Conservation (phyloP, 2,113 vertebrate species). For the Psammodynastes pulverulentus region DNA sequence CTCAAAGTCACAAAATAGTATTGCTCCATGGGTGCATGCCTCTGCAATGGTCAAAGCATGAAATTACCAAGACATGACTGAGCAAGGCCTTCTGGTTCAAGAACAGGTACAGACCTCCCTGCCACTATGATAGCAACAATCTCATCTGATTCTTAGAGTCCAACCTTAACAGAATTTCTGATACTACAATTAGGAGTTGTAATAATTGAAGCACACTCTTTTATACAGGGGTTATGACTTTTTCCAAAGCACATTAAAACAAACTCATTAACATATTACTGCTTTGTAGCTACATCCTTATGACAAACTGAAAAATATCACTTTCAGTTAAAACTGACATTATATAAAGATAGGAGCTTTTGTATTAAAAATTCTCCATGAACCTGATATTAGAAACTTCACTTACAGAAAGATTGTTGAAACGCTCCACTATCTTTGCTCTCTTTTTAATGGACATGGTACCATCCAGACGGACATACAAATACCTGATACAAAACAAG, state of each 20-base stretch:
- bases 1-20: background rate
- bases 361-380: background rate
- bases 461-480: constrained; percentile 92
- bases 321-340: background rate
- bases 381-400: background rate
- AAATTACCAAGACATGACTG: background rate
- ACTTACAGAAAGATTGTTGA: constrained; percentile 87
- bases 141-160: background rate
- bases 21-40: background rate
- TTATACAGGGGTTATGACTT: background rate
- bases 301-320: background rate
- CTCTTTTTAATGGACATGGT: constrained; percentile 99
- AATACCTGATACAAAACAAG: constrained; percentile 74
- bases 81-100: background rate
- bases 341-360: background rate
- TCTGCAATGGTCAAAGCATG: background rate
- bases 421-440: constrained; percentile 91
- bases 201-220: background rate
- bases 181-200: background rate
- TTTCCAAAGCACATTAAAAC: background rate
- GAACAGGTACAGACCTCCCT: background rate
- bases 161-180: background rate
- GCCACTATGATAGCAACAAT: background rate
- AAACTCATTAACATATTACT: background rate
- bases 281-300: background rate